Evolutionary conservation across 2,888 invertebrate genomes (phyloP).

Genomic region (Zygothrica quintamaculata): DNA sequence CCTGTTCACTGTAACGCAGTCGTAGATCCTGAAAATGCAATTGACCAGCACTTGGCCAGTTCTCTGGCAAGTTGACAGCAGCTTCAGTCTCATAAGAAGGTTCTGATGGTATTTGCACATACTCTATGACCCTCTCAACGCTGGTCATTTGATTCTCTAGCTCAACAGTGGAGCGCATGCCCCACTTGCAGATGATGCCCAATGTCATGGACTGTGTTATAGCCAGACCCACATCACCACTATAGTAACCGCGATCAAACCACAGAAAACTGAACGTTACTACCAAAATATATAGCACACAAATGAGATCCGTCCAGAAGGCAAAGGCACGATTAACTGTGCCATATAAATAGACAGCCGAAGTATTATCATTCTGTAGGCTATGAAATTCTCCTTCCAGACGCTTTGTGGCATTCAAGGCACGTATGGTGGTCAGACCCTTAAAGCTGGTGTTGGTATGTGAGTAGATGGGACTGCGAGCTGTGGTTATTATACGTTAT

Average conservation of each 20-base stretch:
- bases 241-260: slow-evolving; percentile 83
- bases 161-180: slow-evolving; percentile 94
- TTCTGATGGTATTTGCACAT: slow-evolving; percentile 89
- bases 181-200: slow-evolving; percentile 91
- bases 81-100: slow-evolving; percentile 85
- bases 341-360: slow-evolving; percentile 91
- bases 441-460: slow-evolving; percentile 90
- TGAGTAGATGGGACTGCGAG: slow-evolving; percentile 91
- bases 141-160: slow-evolving; percentile 92
- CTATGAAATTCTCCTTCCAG: slow-evolving; percentile 88
- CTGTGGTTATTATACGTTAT: slow-evolving; percentile 84
- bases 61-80: slow-evolving; percentile 82
- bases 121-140: slow-evolving; percentile 93
- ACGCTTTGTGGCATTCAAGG: slow-evolving; percentile 87
- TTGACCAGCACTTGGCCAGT: slow-evolving; percentile 89
- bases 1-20: slow-evolving; percentile 89
- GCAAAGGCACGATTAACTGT: slow-evolving; percentile 96
- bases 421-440: slow-evolving; percentile 91
- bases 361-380: slow-evolving; percentile 88
- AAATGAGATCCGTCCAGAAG: slow-evolving; percentile 95
- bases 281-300: slow-evolving; percentile 92
- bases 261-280: slow-evolving; percentile 94
- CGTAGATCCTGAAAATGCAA: slow-evolving; percentile 88
- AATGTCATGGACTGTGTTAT: slow-evolving; percentile 90
- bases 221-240: slow-evolving; percentile 89